Percentiles rank a stretch among this genome's conserved stretches.
Evolutionary conservation across 2,888 invertebrate species (phyloP).

Genomic region (Hyppa rectilinea): DNA sequence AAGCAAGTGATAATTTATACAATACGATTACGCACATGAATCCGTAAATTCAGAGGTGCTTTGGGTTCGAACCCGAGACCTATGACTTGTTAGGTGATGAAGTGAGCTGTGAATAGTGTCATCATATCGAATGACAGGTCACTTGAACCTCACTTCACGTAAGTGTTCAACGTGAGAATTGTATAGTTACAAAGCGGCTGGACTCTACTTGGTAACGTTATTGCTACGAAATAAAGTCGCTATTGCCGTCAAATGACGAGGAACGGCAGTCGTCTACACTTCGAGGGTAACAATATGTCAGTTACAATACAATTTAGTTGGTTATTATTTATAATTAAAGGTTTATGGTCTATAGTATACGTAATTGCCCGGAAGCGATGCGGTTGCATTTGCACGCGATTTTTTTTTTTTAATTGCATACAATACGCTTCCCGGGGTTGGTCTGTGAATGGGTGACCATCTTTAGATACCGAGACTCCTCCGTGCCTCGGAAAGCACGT

Average conservation of each 20-base stretch:
- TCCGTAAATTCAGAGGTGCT: no score
- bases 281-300: no score
- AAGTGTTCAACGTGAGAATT: neutral
- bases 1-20: no score
- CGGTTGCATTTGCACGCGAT: neutral
- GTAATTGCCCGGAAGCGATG: conserved; percentile 13
- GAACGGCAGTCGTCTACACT: no score
- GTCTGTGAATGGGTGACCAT: no score
- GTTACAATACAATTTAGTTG: neutral
- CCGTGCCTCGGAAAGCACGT: no score
- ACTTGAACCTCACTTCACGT: neutral
- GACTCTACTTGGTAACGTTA: neutral
- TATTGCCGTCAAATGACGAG: neutral
- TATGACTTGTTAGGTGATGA: no score
- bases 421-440: no score
- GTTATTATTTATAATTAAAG: conserved; percentile 3
- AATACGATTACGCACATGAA: no score
- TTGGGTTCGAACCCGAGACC: no score
- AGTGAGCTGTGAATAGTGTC: neutral
- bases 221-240: neutral
- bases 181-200: neutral
- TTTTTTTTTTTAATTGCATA: no score
- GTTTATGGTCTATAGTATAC: conserved; percentile 3
- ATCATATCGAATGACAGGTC: neutral
- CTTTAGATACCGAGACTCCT: no score